Percentiles rank a stretch among this genome's conserved stretches.
Evolutionary conservation across 2,888 invertebrate species (phyloP).

Genomic region (Ophion costatus): DNA sequence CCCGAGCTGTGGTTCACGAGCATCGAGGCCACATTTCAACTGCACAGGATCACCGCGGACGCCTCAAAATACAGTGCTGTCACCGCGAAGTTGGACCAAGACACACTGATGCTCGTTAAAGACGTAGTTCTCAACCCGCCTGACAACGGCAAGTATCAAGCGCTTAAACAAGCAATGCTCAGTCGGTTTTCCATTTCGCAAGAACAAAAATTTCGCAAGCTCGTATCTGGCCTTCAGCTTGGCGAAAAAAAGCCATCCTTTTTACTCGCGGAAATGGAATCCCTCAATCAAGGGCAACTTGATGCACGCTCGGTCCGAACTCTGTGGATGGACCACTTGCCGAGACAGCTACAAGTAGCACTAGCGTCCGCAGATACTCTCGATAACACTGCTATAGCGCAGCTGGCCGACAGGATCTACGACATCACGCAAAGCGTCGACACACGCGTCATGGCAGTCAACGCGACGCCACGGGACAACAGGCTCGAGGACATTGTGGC

Average conservation of each 20-base stretch:
- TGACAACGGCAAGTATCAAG: too few species aligned
- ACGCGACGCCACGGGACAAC: background rate
- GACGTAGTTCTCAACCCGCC: slow-evolving; percentile 1
- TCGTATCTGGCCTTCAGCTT: too few species aligned
- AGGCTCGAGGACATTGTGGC: background rate
- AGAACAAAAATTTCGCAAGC: background rate
- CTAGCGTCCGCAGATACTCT: too few species aligned
- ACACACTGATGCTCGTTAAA: background rate
- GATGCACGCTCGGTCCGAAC: slow-evolving; percentile 39
- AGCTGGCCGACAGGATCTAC: too few species aligned
- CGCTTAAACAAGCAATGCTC: background rate
- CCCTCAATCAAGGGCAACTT: slow-evolving; percentile 57
- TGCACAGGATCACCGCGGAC: too few species aligned
- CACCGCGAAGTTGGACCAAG: too few species aligned
- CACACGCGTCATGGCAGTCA: background rate
- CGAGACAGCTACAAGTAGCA: too few species aligned
- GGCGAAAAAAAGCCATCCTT: slow-evolving; percentile 30
- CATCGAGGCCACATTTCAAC: too few species aligned
- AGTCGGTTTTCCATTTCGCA: slow-evolving; percentile 15
- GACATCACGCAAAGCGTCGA: slow-evolving; percentile 2
- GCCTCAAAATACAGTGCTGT: too few species aligned
- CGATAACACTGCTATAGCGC: too few species aligned
- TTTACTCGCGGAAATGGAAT: slow-evolving; percentile 43
- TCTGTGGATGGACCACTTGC: background rate
- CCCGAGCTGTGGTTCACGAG: slow-evolving; percentile 17